These are phyloP conservation scores for Eumaeus atala DNA, from an alignment of 1,140 invertebrate genomes.

Conservation along the genomic window DNA sequence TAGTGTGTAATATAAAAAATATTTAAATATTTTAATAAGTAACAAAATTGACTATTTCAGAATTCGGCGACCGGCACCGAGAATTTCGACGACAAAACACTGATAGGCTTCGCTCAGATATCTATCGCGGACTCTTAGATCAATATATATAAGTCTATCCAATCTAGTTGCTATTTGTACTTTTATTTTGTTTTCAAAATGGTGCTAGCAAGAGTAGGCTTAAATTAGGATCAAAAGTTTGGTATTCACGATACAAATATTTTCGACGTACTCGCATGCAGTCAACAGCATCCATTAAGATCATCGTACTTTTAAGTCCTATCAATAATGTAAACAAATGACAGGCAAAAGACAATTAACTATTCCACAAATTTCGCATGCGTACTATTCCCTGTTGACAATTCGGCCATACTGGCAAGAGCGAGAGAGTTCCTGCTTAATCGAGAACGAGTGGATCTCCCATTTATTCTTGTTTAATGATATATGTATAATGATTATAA, in stretches of 20 bases:
- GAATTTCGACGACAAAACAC: conserved; percentile 92
- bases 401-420: not conserved
- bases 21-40: conserved; percentile 5
- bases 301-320: not conserved
- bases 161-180: conserved; percentile 21
- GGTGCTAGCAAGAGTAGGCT: conserved; percentile 28
- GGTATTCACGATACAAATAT: conserved; percentile 5
- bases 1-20: too few species aligned
- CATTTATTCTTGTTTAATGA: too few species aligned
- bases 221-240: conserved; percentile 7
- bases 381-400: not conserved
- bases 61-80: conserved; percentile 85
- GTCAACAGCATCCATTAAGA: too few species aligned
- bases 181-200: conserved; percentile 29
- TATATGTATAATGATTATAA: too few species aligned
- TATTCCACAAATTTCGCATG: too few species aligned
- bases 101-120: conserved; percentile 97
- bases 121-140: conserved; percentile 76
- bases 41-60: conserved; percentile 72
- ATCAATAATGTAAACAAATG: too few species aligned
- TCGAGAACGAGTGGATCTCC: too few species aligned
- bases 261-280: not conserved
- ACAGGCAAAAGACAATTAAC: too few species aligned
- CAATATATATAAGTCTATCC: not conserved
- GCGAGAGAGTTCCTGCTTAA: too few species aligned